Base-by-base conservation (phyloP, 2,113 vertebrate species). In the Amblyornis subalaris region DNA sequence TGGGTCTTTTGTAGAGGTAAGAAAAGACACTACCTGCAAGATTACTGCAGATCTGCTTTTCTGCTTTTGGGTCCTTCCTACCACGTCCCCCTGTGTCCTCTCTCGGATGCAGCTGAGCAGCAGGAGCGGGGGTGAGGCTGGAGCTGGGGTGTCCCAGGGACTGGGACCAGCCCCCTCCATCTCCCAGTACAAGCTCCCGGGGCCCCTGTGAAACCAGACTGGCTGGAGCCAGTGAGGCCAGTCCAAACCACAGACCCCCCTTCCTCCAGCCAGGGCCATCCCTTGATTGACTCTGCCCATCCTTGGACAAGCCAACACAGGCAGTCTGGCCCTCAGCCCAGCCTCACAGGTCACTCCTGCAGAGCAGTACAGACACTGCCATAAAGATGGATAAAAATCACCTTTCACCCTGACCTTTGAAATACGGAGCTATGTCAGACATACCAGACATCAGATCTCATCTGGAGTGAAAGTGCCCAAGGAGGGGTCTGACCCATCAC, bases 201-300 rank as follows among this genome's bases (percentile, higher is more conserved):
- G 23, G 14, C 5, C 22, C 25, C 13, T 12, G 45, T 24, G 40
- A 40, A 44, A 21, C 10, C 48, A 48, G 58, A 3, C 33, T 9
- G 58, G 18, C 5, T 50, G 61, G 33, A 53, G 44, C 7, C 35
- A 50, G 13, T 0, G 21, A 40, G 24, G 5, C 25, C 71, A 31
- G 16, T 2, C 23, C 76, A 19, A 36, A 31, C 4, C 13, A 2
- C 40, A 79, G 53, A 83, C 19, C 23, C 51, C 22, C 10, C 1
- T 14, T 24, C 16, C 23, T 8, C 14, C 33, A 20, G 50, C n/a
- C 28, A 2, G 23, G n/a, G 11, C 78, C 35, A 21, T 16, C 8
- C 42, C 61, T 6, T 2, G 2, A 1, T 3, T 2, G 0, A 31
- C 17, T 24, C 15, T 0, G 2, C 3, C 8, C 20, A 4, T 6